Base-by-base conservation (phyloP, 2,797 vertebrate genomes). In the Ateles fusciceps region DNA sequence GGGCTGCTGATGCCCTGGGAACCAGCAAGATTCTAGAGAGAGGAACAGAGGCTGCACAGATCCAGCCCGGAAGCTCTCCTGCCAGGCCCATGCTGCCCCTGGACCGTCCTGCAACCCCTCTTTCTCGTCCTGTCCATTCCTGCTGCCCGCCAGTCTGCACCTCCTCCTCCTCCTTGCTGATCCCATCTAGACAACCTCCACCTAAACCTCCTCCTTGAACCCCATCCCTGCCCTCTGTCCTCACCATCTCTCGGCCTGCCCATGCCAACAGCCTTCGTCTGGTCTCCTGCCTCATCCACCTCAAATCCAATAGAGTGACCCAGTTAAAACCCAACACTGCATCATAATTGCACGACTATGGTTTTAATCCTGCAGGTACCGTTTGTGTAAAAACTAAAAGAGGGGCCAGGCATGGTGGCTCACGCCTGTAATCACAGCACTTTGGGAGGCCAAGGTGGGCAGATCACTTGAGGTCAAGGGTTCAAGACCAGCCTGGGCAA, bases 301-400 rank as follows among this genome's bases (percentile, higher is more conserved):
- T 30, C 78, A 12, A n/a, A 50, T 79, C 74, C 14, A 50, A 22
- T 4, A 22, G 42, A 12, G 30, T 13, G 50, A 86, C 68, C 74
- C 76, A 72, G 33, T 44, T 36, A 68, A 44, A 48, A 13, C 26
- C 76, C 68, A 88, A 0, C 33, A 71, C 13, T 39, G 21, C 4
- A 4, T 61, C 85, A 8, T 55, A 44, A 95, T 50, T 71, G 89
- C 33, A 55, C 57, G 48, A 68, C 26, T 22, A 57, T 17, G 48
- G 22, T 57, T 80, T 91, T 81, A 89, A 91, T 85, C 64, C 74
- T 85, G 74, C 30, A 57, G 46, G 15, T 61, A 12, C 84, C 87
- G 75, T 87, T 59, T 52, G 15, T 52, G 64, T 96, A 78, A 72
- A 17, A 86, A n/a, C 83, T 3, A 22, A 72, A 39, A 39, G 33